These are phyloP conservation scores for Epirrhoe tristata DNA, from an alignment of 2,888 invertebrate genomes.

Conservation along the genomic window DNA sequence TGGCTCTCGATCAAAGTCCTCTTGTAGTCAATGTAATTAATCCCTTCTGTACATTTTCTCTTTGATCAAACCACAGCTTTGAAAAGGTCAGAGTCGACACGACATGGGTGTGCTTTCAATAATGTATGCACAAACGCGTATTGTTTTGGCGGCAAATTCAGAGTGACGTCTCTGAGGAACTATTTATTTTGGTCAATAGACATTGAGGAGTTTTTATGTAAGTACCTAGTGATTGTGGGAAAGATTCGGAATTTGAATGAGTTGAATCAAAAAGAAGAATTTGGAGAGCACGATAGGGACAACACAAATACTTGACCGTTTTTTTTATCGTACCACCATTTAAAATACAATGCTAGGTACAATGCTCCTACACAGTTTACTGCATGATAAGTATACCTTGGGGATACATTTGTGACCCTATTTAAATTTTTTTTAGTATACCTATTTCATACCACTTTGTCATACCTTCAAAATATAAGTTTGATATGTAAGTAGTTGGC, in stretches of 20 bases:
- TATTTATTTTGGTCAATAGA: conserved; percentile 25
- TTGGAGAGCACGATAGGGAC: no score
- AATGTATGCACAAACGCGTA: conserved; percentile 45
- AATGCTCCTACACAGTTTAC: no score
- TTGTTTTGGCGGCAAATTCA: conserved; percentile 36
- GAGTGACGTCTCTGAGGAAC: conserved; percentile 38
- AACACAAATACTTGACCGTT: no score
- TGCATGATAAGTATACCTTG: no score
- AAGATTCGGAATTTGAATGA: conserved; percentile 8
- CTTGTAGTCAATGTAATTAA: not conserved
- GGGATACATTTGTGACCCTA: no score
- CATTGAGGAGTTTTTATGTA: not conserved
- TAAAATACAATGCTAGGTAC: no score
- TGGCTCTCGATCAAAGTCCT: no score
- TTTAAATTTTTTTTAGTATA: no score
- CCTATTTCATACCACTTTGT: no score
- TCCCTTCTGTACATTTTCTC: conserved; percentile 24
- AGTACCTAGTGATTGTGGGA: conserved; percentile 4
- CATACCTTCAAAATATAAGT: no score
- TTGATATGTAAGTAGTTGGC: no score
- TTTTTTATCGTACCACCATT: no score
- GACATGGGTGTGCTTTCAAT: conserved; percentile 48
- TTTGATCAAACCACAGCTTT: conserved; percentile 34
- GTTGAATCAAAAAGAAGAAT: not conserved
- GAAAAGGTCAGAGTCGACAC: conserved; percentile 39